Evolutionary conservation across 1,140 invertebrate genomes (phyloP).

Genomic region (Dendrolimus kikuchii): DNA sequence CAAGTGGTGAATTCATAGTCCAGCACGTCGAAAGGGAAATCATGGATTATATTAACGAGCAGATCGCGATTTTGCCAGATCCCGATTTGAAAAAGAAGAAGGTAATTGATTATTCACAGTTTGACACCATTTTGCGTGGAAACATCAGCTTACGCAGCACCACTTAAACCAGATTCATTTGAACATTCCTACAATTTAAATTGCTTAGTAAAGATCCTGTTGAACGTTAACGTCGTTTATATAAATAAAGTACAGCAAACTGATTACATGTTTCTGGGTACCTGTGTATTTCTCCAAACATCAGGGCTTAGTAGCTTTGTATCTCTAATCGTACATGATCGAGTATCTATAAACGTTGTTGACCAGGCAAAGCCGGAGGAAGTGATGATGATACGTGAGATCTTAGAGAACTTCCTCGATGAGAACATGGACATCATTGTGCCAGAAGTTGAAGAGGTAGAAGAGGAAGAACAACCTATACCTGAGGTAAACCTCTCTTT

Average conservation of each 20-base stretch:
- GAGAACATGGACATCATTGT: slow-evolving; percentile 58
- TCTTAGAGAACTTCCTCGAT: slow-evolving; percentile 43
- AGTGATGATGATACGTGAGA: slow-evolving; percentile 44
- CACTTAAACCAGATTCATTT: too few species aligned
- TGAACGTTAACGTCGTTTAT: too few species aligned
- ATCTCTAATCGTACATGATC: too few species aligned
- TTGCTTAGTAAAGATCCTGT: too few species aligned
- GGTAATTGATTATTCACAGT: slow-evolving; percentile 21
- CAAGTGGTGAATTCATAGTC: slow-evolving; percentile 60
- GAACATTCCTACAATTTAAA: too few species aligned
- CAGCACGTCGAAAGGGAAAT: slow-evolving; percentile 51
- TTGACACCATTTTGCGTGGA: too few species aligned
- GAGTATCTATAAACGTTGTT: not conserved
- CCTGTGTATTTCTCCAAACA: too few species aligned
- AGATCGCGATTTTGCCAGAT: slow-evolving; percentile 51
- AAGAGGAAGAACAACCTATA: slow-evolving; percentile 50
- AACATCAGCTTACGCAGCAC: too few species aligned
- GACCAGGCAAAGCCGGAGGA: slow-evolving; percentile 55
- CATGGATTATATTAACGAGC: slow-evolving; percentile 47
- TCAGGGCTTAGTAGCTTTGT: too few species aligned
- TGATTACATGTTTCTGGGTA: too few species aligned
- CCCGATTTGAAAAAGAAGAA: slow-evolving; percentile 58
- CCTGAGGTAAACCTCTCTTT: slow-evolving; percentile 29
- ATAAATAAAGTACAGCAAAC: too few species aligned
- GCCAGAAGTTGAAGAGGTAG: slow-evolving; percentile 49